Base-by-base conservation (phyloP, 2,113 vertebrate genomes). In the Haemorhous mexicanus region DNA sequence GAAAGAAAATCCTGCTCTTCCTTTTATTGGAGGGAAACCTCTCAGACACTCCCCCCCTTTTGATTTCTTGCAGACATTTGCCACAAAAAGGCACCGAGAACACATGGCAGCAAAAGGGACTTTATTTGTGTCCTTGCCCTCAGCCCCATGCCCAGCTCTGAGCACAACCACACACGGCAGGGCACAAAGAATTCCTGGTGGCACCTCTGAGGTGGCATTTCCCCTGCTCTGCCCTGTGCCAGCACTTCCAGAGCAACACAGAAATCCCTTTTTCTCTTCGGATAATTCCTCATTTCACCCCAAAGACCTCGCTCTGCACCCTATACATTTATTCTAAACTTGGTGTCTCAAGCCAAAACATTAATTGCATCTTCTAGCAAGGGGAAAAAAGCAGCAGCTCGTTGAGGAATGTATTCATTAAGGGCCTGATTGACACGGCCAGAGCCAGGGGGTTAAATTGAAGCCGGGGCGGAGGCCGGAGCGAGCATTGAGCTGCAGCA, bases 371-470 rank as follows among this genome's bases (percentile, higher is more conserved):
- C 95, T 91, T 92, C 90, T 11, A 86, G 85, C 72, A 46, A 59
- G 75, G 72, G 1, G 1, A 43, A 83, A 84, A 69, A 76, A 63
- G 8, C 16, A 5, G 68, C 14, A 95, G n/a, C 23, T 67, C 63
- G 50, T 94, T 94, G 72, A 63, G 93, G 53, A 92, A 92, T 64
- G 88, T 58, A 96, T 94, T 97, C 94, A 97, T 95, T 69, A 93
- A 93, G 90, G 35, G 94, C 49, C 94, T 97, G 97, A 97, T 77
- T 96, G 97, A 95, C 97, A 84, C 35, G 83, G 95, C 77, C 97
- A 97, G 97, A 90, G 67, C 28, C 89, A 52, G 96, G 96, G 95
- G 20, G 93, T 91, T 82, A 92, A 96, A 97, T 96, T 64, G 76
- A 4, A 63, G 41, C 92, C 10, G 83, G 55, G 83, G 93, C 43